A percentile compares a stretch with the other conserved stretches of the same genome.
phyloP scores from a whole-genome alignment of 2,113 vertebrate species.

The Lepidothrix coronata region DNA sequence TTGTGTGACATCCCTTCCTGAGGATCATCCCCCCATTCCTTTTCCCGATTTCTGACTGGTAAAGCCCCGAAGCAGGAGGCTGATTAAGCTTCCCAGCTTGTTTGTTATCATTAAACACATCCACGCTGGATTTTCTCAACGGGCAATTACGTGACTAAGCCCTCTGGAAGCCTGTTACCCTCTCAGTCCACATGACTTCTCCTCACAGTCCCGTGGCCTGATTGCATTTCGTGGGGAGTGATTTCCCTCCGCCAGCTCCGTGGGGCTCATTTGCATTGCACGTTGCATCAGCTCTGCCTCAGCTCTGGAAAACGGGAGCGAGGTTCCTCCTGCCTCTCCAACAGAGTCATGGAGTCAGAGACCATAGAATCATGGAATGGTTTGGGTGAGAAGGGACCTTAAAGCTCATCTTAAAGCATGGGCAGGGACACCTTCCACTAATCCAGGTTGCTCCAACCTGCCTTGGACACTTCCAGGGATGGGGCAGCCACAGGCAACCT shows the following conservation, averaged over 20 bases:
- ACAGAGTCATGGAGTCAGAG: neutral
- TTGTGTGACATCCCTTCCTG: neutral
- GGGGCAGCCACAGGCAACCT: neutral
- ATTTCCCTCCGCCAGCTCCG: neutral
- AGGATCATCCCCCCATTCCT: neutral
- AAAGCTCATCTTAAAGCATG: accelerated
- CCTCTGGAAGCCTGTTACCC: neutral
- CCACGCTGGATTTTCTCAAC: neutral
- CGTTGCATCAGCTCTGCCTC: neutral
- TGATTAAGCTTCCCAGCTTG: neutral
- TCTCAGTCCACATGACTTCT: neutral
- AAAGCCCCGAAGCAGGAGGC: neutral
- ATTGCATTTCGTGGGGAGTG: neutral
- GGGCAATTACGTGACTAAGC: conserved; percentile 30
- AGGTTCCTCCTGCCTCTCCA: neutral
- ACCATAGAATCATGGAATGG: neutral
- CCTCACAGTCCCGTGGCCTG: neutral
- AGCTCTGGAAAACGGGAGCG: accelerated
- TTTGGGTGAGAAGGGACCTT: neutral
- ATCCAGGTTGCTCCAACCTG: neutral
- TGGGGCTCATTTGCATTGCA: neutral
- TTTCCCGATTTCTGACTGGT: neutral
- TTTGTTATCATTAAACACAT: conserved; percentile 1
- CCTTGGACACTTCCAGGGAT: neutral
- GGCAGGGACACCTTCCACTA: neutral